These are phyloP conservation scores for Nannobrachium achirus DNA, from an alignment of 2,113 vertebrate species.

Conservation along the genomic window DNA sequence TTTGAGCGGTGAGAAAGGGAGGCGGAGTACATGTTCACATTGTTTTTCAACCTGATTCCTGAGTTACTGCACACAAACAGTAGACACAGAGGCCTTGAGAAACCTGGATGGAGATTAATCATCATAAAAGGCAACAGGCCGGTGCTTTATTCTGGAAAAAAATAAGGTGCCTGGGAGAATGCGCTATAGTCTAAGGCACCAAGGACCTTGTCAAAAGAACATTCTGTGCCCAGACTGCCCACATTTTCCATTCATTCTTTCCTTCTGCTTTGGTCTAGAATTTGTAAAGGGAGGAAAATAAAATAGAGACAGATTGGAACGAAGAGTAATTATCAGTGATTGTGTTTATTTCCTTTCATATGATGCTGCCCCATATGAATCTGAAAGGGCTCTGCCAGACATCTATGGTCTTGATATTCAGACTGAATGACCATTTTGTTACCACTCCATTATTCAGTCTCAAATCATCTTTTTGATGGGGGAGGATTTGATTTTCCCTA, in stretches of 20 bases:
- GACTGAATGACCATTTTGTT: too few species aligned
- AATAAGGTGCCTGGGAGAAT: constrained; percentile 47
- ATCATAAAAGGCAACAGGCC: constrained; percentile 61
- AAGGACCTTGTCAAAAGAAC: not conserved
- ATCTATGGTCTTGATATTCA: too few species aligned
- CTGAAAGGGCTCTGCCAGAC: too few species aligned
- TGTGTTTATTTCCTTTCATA: not conserved
- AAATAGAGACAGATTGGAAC: not conserved
- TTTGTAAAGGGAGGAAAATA: constrained; percentile 12
- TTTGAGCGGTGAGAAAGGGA: constrained; percentile 6
- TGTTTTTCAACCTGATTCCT: constrained; percentile 46
- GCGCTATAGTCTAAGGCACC: constrained; percentile 11
- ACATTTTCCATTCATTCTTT: constrained; percentile 14
- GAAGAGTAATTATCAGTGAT: not conserved
- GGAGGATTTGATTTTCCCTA: too few species aligned
- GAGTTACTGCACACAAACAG: constrained; percentile 39
- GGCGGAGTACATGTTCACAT: constrained; percentile 24
- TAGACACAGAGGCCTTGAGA: constrained; percentile 54
- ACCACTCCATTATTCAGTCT: too few species aligned
- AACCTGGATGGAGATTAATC: constrained; percentile 67
- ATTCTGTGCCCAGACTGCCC: constrained; percentile 16
- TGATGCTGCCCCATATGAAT: not conserved
- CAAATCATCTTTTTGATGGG: too few species aligned
- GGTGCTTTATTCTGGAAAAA: constrained; percentile 43
- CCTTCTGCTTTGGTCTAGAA: not conserved